phyloP scores from a whole-genome alignment of 2,888 invertebrate species.

The Drosophila neutralis region DNA sequence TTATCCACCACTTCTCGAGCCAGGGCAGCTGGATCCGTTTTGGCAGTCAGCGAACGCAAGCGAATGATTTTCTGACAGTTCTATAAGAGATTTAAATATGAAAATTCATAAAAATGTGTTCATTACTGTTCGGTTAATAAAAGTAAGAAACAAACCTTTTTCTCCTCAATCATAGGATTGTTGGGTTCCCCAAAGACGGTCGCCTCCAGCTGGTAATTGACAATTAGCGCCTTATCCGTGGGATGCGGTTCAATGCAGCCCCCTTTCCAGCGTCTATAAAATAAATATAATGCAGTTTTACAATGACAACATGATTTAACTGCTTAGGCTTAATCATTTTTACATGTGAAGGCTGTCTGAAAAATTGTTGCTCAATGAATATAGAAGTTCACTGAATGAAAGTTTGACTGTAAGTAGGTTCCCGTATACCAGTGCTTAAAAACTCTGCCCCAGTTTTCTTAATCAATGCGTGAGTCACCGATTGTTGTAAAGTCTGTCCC shows the following conservation, averaged over 20 bases:
- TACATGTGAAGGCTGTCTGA: not conserved
- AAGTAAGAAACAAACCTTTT: constrained; percentile 86
- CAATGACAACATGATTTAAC: not conserved
- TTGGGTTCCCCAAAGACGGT: constrained; percentile 92
- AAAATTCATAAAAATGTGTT: not conserved
- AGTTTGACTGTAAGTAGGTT: not conserved
- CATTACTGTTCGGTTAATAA: not conserved
- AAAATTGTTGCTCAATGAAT: not conserved
- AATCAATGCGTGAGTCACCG: constrained; percentile 15
- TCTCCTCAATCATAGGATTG: constrained; percentile 92
- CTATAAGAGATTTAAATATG: constrained; percentile 80
- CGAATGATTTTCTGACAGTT: constrained; percentile 93
- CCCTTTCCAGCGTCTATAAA: constrained; percentile 88
- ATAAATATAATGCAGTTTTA: constrained; percentile 10
- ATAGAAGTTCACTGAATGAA: not conserved
- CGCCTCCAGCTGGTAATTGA: constrained; percentile 94
- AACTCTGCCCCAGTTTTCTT: not conserved
- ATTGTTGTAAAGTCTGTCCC: not conserved
- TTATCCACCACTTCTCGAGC: constrained; percentile 94
- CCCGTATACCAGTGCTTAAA: not conserved
- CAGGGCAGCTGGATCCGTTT: constrained; percentile 91
- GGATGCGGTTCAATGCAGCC: constrained; percentile 95
- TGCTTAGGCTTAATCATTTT: not conserved
- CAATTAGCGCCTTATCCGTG: constrained; percentile 92
- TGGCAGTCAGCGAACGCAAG: constrained; percentile 91